Conservation (phyloP, 2,797 vertebrate species). For the Xiphorhynchus erythropygius region DNA sequence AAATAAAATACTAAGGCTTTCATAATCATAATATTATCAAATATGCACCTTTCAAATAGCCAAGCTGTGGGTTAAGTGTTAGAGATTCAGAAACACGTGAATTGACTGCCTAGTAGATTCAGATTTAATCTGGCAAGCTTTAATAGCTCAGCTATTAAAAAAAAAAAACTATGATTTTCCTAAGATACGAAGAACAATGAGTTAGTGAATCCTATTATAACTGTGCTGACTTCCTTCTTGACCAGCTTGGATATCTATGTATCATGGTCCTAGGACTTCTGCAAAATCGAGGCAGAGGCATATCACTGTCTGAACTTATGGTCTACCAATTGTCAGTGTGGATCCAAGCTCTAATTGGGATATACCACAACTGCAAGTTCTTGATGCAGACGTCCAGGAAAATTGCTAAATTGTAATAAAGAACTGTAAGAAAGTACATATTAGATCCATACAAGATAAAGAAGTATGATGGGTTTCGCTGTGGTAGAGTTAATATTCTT, state of each 20-base stretch:
- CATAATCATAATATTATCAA: background rate
- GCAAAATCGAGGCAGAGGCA: background rate
- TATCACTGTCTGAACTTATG: background rate
- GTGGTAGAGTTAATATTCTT: background rate
- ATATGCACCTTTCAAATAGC: background rate
- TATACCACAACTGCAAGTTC: background rate
- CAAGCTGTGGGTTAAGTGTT: background rate
- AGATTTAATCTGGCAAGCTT: background rate
- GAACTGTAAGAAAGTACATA: background rate
- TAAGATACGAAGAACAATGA: background rate
- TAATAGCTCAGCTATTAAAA: background rate
- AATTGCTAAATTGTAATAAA: background rate
- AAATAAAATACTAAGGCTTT: background rate
- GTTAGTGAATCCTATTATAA: background rate
- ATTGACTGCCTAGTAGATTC: background rate
- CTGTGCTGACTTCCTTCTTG: background rate
- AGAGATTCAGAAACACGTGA: background rate
- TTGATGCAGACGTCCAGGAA: background rate
- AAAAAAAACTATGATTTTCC: background rate
- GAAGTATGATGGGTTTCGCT: background rate
- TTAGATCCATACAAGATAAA: background rate
- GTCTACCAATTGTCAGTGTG: background rate
- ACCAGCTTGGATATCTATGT: background rate
- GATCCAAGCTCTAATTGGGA: background rate
- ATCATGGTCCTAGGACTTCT: background rate